phyloP scores from a whole-genome alignment of 2,888 invertebrate species.

The Aphidoletes aphidimyza region DNA sequence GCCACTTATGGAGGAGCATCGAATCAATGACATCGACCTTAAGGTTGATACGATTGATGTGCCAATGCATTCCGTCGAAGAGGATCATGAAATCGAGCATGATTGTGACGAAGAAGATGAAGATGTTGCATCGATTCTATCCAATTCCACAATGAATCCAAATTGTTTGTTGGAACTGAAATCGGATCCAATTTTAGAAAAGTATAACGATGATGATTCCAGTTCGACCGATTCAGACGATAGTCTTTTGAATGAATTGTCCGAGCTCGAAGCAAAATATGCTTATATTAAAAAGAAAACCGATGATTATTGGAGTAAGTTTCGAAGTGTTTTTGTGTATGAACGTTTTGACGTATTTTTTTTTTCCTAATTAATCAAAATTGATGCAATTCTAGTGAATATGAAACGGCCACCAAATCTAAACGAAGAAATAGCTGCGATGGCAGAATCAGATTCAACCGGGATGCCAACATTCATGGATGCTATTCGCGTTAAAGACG shows the following conservation, averaged over 20 bases:
- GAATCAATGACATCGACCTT: not conserved
- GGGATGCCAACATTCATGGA: not conserved
- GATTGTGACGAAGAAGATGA: slow-evolving; percentile 49
- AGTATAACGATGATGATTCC: slow-evolving; percentile 53
- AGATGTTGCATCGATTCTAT: slow-evolving; percentile 9
- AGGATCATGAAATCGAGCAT: slow-evolving; percentile 9
- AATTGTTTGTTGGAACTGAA: slow-evolving; percentile 56
- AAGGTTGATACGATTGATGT: not conserved
- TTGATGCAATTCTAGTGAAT: not conserved
- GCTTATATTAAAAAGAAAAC: not conserved
- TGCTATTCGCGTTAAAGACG: slow-evolving; percentile 58
- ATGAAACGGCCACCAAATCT: slow-evolving; percentile 52
- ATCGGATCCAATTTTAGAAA: slow-evolving; percentile 50
- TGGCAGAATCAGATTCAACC: slow-evolving; percentile 23
- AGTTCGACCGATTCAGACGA: slow-evolving; percentile 57
- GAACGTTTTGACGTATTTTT: too few relatives aligned
- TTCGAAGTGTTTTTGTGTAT: too few relatives aligned
- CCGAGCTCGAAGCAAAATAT: not conserved
- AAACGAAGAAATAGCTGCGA: slow-evolving; percentile 44
- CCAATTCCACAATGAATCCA: slow-evolving; percentile 54
- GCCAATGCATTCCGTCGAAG: not conserved
- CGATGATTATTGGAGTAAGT: not conserved
- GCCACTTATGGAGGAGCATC: slow-evolving; percentile 58
- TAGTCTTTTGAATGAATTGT: slow-evolving; percentile 56
- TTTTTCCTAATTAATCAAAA: not conserved